Evolutionary conservation across 2,888 invertebrate species (phyloP), one percentile per base, ranked within the genome.

Genomic region (Melipona beecheii): DNA sequence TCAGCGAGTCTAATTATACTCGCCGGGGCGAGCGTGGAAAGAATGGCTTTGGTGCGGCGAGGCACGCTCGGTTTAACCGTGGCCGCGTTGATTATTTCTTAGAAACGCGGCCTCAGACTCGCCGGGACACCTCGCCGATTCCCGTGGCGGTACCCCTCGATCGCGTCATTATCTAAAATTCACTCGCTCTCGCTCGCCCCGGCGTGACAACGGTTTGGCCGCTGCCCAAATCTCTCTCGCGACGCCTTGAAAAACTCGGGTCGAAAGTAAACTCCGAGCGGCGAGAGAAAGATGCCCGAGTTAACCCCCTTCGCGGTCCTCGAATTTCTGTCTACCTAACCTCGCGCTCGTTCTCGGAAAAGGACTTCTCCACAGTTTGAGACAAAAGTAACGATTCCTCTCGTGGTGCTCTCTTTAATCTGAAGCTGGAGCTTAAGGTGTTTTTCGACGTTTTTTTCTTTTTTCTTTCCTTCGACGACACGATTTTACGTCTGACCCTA

Each of bases 1-100:
- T 64, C 65, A 24, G 58, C 78, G 66, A 43, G 9, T 76, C 83
- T 83, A 85, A 85, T 87, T 87, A 85, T 85, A 87, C 31, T 83
- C 85, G 65, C 74, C 36, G n/a, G 31, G n/a, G 31, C 31, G 31
- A 31, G 49, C 74, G 75, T 73, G 79, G 43, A 87, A 85, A 82
- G 87, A 82, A 82, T 76, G 13, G 71, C 60, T 65, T 66, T 31
- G 43, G 70, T 60, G 70, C 54, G 17, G 24, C 17, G n/a, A 4
- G 52, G 60, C 24, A 24, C 27, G 60, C 17, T 60, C 27, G 24
- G 60, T 60, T 60, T 60, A 27, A 60, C 60, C 60, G 24, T 60
- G 24, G 17, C 60, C 60, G 27, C 43, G 27, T 9, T 21, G 31
- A 81, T 81, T 81, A 69, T 69, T 78, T 68, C 36, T 60, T 52